Evolutionary conservation across 1,140 invertebrate species (phyloP).

Genomic region (Chlorops oryzae): DNA sequence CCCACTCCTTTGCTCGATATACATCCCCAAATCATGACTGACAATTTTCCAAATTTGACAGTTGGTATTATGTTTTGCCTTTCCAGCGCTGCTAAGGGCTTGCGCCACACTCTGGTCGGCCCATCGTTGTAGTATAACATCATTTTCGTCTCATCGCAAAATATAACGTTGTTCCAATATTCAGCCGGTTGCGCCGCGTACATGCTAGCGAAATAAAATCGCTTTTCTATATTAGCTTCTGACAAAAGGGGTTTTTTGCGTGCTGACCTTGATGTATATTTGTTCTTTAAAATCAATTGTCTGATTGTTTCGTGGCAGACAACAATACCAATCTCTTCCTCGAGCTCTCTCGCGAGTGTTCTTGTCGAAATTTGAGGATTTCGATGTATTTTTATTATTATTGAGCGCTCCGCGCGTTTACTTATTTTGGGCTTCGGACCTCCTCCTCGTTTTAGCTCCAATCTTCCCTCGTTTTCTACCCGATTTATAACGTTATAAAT

Average conservation of each 20-base stretch:
- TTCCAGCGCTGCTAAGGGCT: constrained; percentile 1
- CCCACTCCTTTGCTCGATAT: constrained; percentile 8
- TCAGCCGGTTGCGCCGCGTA: neutral
- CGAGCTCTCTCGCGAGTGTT: neutral
- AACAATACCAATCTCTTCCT: neutral
- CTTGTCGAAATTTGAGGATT: neutral
- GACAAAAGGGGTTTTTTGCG: constrained; percentile 5
- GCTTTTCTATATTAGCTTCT: neutral
- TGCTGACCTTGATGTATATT: neutral
- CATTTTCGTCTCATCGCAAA: too few relatives aligned
- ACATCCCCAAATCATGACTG: constrained; percentile 10
- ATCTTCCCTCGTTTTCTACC: neutral
- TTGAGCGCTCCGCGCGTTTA: neutral
- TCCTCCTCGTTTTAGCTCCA: neutral
- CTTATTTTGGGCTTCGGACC: neutral
- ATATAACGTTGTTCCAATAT: constrained; percentile 4
- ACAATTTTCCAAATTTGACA: constrained; percentile 7
- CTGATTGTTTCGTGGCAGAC: neutral
- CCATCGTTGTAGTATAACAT: too few relatives aligned
- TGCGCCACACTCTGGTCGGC: too few relatives aligned
- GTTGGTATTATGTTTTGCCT: constrained; percentile 2
- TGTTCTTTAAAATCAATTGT: neutral
- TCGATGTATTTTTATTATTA: neutral
- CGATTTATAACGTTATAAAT: neutral
- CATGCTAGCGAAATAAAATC: neutral